Evolutionary conservation across 2,113 vertebrate genomes (phyloP), one percentile per base, ranked within the genome.

Genomic region (Tursiops truncatus): DNA sequence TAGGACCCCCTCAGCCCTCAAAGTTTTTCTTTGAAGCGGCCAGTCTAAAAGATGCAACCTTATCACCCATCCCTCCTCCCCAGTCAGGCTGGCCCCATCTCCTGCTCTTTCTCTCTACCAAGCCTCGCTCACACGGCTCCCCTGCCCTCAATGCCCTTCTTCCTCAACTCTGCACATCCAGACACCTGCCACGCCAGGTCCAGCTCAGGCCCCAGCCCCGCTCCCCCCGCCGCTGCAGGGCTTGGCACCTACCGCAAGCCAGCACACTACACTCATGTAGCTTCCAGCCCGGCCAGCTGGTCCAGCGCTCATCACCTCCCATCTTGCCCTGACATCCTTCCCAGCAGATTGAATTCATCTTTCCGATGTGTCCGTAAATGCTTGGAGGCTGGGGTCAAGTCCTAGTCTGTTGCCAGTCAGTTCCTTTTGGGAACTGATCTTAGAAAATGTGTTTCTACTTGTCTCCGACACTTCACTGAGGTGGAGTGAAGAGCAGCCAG

Each of bases 261-360:
- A 41, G 33, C 13, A 8, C 1, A 0, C 10, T 1, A 1, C 33
- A 17, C n/a, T 53, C 81, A 1, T 0, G 41, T 0, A 31, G n/a
- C 71, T 44, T 13, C 31, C 2, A 47, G 84, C 17, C 44, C 0
- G 44, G 67, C 85, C 65, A 7, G 41, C 1, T 0, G 0, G 21
- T 36, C 63, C 14, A 41, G 53, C 1, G 1, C 44, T 12, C 13
- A 17, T 0, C 21, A 5, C 76, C 1, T 13, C 38, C 58, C 67
- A 5, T 9, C 71, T 23, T 31, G 21, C 67, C 10, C 11, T 31
- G 13, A 68, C 8, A 2, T 11, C 65, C 65, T 33, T 47, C 36
- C 81, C 53, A 7, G 47, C 14, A 0, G 1, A 20, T 26, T 67
- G 26, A 60, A 17, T 79, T 84, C 20, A n/a, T 76, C 88, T 93